Evolutionary conservation across 2,888 invertebrate genomes (phyloP).

Genomic region (Tiliacea aurago): DNA sequence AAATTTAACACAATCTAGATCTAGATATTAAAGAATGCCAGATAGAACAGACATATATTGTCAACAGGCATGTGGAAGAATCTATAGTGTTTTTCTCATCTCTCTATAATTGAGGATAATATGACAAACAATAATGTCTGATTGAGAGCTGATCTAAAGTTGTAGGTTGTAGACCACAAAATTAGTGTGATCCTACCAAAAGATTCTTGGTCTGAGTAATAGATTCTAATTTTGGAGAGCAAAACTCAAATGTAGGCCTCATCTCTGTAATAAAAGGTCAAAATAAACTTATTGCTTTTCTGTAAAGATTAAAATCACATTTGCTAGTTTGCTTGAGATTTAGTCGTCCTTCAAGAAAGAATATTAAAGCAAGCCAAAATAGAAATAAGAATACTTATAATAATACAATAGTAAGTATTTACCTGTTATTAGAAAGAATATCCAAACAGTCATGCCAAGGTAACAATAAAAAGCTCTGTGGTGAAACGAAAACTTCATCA

Average conservation of each 20-base stretch:
- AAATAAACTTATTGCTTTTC: neutral
- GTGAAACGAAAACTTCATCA: slow-evolving; percentile 90
- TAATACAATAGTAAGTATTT: slow-evolving; percentile 64
- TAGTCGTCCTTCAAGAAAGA: neutral
- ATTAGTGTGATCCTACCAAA: neutral
- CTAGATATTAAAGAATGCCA: neutral
- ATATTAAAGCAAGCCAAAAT: neutral
- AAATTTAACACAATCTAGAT: neutral
- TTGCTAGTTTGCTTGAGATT: neutral
- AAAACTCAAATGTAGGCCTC: neutral
- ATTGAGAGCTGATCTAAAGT: no score
- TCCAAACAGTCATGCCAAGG: slow-evolving; percentile 95
- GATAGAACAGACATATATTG: neutral
- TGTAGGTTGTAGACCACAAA: neutral
- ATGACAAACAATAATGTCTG: neutral
- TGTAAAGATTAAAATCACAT: neutral
- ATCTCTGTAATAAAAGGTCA: neutral
- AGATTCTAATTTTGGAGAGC: no score
- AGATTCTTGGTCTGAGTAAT: no score
- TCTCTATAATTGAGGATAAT: neutral
- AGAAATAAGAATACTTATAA: neutral
- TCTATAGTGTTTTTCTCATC: no score
- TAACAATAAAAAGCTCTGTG: slow-evolving; percentile 96
- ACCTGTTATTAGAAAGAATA: slow-evolving; percentile 94
- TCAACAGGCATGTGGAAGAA: neutral